Evolutionary conservation across 2,113 vertebrate species (phyloP).

Genomic region (Geococcyx californianus): DNA sequence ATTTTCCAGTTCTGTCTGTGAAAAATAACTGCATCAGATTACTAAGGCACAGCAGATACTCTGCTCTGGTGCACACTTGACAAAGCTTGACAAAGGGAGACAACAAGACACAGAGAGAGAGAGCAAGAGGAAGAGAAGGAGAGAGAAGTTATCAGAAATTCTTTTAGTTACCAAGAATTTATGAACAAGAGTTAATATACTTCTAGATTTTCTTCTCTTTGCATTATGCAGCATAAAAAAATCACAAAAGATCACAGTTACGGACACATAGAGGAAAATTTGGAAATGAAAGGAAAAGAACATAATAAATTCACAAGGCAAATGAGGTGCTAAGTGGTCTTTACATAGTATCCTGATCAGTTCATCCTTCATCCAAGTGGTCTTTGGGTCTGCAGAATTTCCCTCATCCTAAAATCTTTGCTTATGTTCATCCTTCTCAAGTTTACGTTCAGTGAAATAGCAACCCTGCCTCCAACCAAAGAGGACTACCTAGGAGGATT

Average conservation of each 20-base stretch:
- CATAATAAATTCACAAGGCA: not conserved
- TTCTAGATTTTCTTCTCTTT: not conserved
- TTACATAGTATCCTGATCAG: not conserved
- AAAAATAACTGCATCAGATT: not conserved
- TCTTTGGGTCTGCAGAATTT: not conserved
- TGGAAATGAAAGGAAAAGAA: not conserved
- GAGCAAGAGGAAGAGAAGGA: not conserved
- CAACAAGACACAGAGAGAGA: not conserved
- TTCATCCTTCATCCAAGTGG: not conserved
- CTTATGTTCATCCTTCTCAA: not conserved
- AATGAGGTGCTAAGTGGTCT: not conserved
- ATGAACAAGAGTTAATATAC: not conserved
- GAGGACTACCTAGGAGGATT: not conserved
- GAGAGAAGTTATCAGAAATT: not conserved
- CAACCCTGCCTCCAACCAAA: not conserved
- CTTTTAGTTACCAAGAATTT: not conserved
- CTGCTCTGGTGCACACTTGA: not conserved
- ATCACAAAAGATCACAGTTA: not conserved
- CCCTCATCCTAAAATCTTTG: fast-evolving
- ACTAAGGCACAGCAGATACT: not conserved
- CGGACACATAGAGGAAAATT: not conserved
- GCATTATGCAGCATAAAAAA: not conserved
- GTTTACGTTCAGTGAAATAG: not conserved
- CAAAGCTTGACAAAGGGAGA: not conserved
- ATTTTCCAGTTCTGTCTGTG: not conserved